Percentiles rank a stretch among this genome's conserved stretches.
These are phyloP conservation scores for Cladopsammia gracilis DNA, from an alignment of 64 coral and sea anemone species.

Conservation along the genomic window DNA sequence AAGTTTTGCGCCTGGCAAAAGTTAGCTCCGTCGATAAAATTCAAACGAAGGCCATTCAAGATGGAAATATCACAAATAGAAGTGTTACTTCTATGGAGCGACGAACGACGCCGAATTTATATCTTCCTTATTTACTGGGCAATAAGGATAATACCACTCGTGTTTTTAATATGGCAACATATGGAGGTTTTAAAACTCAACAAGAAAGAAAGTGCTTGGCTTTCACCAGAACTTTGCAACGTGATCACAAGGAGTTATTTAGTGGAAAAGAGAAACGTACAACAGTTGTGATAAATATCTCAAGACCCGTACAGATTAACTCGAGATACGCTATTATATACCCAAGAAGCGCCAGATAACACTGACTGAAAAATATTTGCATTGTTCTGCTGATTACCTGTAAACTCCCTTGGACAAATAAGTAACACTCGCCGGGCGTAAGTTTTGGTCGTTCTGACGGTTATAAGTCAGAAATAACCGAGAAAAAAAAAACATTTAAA, in stretches of 20 bases:
- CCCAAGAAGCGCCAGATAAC: constrained; percentile 2
- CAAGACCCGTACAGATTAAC: constrained; percentile 40
- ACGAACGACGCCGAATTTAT: background rate
- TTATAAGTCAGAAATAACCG: too few species aligned
- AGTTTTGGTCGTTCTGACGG: too few species aligned
- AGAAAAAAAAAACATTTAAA: too few species aligned
- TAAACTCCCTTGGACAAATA: too few species aligned
- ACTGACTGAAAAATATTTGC: too few species aligned
- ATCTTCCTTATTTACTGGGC: constrained; percentile 4
- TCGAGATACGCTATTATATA: background rate
- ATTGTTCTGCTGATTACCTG: too few species aligned
- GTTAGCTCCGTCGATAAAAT: background rate
- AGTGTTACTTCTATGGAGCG: background rate
- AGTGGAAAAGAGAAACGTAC: constrained; percentile 15
- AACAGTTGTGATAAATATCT: constrained; percentile 45
- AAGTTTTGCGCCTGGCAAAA: background rate
- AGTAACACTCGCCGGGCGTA: too few species aligned
- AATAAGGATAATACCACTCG: background rate
- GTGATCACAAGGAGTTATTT: constrained; percentile 23
- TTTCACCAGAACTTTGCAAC: constrained; percentile 22
- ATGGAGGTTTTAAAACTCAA: constrained; percentile 41
- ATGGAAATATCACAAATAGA: background rate
- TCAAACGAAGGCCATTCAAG: background rate
- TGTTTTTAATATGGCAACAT: constrained; percentile 15
- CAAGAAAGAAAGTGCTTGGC: constrained; percentile 60